These are phyloP conservation scores for Rhea pennata DNA, from an alignment of 2,113 vertebrate genomes.

Conservation along the genomic window DNA sequence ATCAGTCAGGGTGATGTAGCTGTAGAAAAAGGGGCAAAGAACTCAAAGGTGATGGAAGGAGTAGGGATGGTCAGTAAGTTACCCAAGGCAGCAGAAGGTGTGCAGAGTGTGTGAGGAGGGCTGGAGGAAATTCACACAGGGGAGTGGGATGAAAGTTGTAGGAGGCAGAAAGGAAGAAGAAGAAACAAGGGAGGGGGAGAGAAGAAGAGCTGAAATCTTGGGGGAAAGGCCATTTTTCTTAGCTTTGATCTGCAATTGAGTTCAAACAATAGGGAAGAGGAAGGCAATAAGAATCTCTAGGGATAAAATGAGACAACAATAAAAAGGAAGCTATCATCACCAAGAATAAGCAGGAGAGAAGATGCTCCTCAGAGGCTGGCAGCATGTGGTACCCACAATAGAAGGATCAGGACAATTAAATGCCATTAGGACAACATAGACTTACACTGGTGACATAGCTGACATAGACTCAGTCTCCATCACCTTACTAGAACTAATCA, in stretches of 20 bases:
- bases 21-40: too few relatives aligned
- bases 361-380: background rate
- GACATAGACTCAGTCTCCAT: background rate
- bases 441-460: background rate
- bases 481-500: background rate
- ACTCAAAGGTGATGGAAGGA: too few relatives aligned
- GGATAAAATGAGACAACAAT: background rate
- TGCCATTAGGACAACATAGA: background rate
- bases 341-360: background rate
- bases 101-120: too few relatives aligned
- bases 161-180: too few relatives aligned
- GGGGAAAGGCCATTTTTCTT: background rate
- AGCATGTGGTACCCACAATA: background rate
- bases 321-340: background rate
- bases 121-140: too few relatives aligned
- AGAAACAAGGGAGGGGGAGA: background rate
- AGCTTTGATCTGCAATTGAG: background rate
- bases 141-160: too few relatives aligned
- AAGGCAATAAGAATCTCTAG: background rate
- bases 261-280: background rate
- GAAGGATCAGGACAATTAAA: background rate
- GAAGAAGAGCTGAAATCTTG: background rate
- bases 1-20: background rate
- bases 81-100: too few relatives aligned
- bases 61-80: too few relatives aligned